Base-by-base conservation (phyloP, 1,140 invertebrate genomes). In the Rhopalosiphum padi region DNA sequence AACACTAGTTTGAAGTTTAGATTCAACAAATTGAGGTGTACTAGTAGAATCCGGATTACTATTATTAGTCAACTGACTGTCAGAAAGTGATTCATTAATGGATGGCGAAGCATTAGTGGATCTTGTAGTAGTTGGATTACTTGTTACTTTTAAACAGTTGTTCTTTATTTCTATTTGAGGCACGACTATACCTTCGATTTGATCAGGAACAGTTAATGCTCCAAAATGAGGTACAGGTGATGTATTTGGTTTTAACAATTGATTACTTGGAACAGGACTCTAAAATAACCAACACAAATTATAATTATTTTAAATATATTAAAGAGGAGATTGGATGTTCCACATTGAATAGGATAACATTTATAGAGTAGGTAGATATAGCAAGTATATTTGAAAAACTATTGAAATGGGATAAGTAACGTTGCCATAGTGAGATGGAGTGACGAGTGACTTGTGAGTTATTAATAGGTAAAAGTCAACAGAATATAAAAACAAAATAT, bases 201-300 rank as follows among this genome's bases (percentile, higher is more conserved):
- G 77, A 86, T 92, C 91, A 92, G 68, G 90, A 82, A 43, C 30
- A 92, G 77, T 92, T 51, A 90, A 21, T 46, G 43, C 46, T 21
- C 43, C 90, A 51, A 23, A 51, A 82, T 91, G 46, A 92, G 90
- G 68, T 11, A 51, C 68, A 53, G 46, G 90, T 51, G 90, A 83
- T 35, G 68, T 37, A 92, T 83, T 83, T 51, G 23, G 90, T 83
- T 92, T 92, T 18, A 92, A 48, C n/a, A 92, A 37, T 46, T 92
- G 90, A 51, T 92, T 83, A 92, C 90, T 92, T 6, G 90, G 60
- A 51, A 85, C 82, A 83, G 77, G 91, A 92, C 82, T 92, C 89
- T 90, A 8, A 41, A 90, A 41, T 90, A 25, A 25, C 6, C 1
- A n/a, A 68, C 30, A 15, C 9, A 68, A 68, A 68, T 68, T 15